A percentile compares a stretch with the other conserved stretches of the same genome.
These are phyloP conservation scores for Pampusana beccarii DNA, from an alignment of 2,113 vertebrate genomes.

Conservation along the genomic window DNA sequence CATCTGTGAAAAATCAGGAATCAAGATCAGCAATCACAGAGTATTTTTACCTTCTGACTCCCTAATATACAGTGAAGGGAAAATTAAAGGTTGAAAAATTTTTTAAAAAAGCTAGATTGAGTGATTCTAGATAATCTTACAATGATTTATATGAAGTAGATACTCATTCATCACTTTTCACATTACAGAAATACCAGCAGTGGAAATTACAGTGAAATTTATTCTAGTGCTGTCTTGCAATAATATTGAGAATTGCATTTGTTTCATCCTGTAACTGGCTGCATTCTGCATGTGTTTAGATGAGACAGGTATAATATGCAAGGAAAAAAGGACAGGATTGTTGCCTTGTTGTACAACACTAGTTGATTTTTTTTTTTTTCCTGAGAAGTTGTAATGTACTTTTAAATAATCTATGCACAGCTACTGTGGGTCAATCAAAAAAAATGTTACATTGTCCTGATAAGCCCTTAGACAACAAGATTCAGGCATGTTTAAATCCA, in stretches of 20 bases:
- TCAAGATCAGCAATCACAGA: background rate
- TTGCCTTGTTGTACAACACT: background rate
- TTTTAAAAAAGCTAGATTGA: background rate
- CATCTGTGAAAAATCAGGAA: background rate
- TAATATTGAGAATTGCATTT: conserved; percentile 17
- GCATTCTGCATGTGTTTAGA: background rate
- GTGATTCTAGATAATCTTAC: background rate
- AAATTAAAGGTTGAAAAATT: background rate
- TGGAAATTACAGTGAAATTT: conserved; percentile 35
- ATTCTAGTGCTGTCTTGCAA: background rate
- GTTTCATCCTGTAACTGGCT: conserved; percentile 21
- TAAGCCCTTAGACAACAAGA: conserved; percentile 57
- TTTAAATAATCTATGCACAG: conserved; percentile 61
- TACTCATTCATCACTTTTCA: background rate
- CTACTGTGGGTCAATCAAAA: conserved; percentile 30
- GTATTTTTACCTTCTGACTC: background rate
- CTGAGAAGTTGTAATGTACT: background rate
- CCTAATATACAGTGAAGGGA: background rate
- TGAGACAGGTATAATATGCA: background rate
- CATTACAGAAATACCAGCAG: conserved; percentile 13
- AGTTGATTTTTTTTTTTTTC: background rate
- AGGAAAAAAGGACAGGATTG: background rate
- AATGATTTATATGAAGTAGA: background rate
- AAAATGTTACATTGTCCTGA: conserved; percentile 29
- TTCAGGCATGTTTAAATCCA: conserved; percentile 52